Percentiles rank a stretch among this genome's conserved stretches.
phyloP scores from a whole-genome alignment of 2,888 invertebrate genomes.

The Caenorhabditis sp. region DNA sequence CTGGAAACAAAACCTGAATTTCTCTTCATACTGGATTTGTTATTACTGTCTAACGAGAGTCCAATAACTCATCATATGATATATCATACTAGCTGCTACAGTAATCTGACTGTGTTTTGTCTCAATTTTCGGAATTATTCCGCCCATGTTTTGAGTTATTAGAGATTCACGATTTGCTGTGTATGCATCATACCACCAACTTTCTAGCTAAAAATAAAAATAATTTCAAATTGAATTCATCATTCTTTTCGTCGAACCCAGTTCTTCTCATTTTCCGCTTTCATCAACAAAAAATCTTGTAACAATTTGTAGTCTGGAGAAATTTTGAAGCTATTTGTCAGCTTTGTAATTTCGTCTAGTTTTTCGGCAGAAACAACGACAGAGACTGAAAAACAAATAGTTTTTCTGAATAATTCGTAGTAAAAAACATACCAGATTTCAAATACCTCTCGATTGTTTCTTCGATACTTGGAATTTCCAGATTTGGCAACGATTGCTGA shows the following conservation, averaged over 20 bases:
- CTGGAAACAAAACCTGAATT: constrained; percentile 40
- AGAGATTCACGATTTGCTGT: constrained; percentile 47
- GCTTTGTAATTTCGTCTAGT: constrained; percentile 11
- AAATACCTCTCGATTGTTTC: constrained; percentile 54
- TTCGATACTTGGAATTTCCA: constrained; percentile 52
- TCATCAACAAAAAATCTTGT: constrained; percentile 42
- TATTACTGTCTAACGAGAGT: constrained; percentile 41
- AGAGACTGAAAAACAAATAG: constrained; percentile 34
- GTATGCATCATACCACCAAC: constrained; percentile 66
- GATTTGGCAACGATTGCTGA: constrained; percentile 33
- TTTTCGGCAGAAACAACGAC: constrained; percentile 38
- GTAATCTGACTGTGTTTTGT: constrained; percentile 25
- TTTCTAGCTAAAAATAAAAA: constrained; percentile 46
- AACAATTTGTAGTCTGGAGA: constrained; percentile 32
- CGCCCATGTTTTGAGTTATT: constrained; percentile 40
- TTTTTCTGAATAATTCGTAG: no score
- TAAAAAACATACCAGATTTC: constrained; percentile 42
- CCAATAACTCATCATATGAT: constrained; percentile 48
- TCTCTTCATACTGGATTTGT: no score
- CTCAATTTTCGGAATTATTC: constrained; percentile 25
- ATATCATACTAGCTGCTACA: constrained; percentile 46
- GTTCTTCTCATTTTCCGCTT: constrained; percentile 33
- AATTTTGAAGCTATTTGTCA: constrained; percentile 34
- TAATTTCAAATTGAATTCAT: background rate
- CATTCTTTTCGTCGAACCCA: constrained; percentile 40